Evolutionary conservation across 2,113 vertebrate species (phyloP).

Genomic region (Eretmochelys imbricata): DNA sequence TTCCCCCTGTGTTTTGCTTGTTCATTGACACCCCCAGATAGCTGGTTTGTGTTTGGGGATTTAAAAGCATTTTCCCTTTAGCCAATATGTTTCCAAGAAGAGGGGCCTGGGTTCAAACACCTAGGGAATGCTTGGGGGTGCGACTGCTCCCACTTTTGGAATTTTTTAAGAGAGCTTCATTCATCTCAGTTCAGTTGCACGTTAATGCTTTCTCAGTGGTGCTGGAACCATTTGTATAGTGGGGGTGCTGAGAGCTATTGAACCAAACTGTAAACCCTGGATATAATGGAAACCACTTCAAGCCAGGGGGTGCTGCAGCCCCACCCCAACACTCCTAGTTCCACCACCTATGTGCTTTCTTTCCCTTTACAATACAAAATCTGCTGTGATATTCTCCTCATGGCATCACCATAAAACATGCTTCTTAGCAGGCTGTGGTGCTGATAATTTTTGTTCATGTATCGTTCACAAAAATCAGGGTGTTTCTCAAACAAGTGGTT

Average conservation of each 20-base stretch:
- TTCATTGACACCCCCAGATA: constrained; percentile 1
- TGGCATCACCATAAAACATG: constrained; percentile 49
- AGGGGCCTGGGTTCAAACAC: background rate
- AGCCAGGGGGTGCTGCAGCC: no score
- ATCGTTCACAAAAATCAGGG: background rate
- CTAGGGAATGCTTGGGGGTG: background rate
- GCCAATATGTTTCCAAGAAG: background rate
- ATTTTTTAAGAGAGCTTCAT: background rate
- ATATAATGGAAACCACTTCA: no score
- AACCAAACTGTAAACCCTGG: no score
- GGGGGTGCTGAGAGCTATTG: no score
- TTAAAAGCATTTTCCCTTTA: constrained; percentile 8
- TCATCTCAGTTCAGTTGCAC: background rate
- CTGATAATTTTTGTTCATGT: constrained; percentile 37
- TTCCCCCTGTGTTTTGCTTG: background rate
- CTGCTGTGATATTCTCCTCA: constrained; percentile 15
- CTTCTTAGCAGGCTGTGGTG: constrained; percentile 54
- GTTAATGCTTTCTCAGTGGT: no score
- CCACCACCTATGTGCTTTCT: background rate
- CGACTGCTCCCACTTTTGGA: background rate
- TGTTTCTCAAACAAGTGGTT: background rate
- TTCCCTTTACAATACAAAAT: background rate
- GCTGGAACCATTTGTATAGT: no score
- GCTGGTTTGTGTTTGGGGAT: background rate
- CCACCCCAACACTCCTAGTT: no score